Percentiles rank a stretch among this genome's conserved stretches.
phyloP scores from a whole-genome alignment of 2,113 vertebrate species.

The Entelurus aequoreus region DNA sequence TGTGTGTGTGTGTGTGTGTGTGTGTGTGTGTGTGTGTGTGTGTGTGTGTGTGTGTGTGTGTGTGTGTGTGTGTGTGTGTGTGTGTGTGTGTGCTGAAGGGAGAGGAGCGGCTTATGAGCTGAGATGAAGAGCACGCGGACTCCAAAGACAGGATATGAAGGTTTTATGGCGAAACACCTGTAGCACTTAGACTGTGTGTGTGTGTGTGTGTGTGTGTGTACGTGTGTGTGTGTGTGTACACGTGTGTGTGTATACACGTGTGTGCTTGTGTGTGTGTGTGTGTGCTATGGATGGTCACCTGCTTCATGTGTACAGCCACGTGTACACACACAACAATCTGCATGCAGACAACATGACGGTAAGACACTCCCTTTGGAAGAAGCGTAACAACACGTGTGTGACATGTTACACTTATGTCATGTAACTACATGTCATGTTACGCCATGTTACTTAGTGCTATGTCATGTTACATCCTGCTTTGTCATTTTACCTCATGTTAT shows the following conservation, averaged over 20 bases:
- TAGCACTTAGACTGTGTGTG: conserved; percentile 35
- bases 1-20: conserved; percentile 34
- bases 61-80: conserved; percentile 30
- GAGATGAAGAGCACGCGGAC: conserved; percentile 57
- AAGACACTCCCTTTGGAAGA: conserved; percentile 31
- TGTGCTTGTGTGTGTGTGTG: conserved; percentile 1
- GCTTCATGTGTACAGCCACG: conserved; percentile 64
- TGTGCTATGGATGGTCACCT: conserved; percentile 59
- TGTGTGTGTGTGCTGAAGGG: conserved; percentile 41
- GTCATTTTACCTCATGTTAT: no score
- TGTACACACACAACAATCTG: conserved; percentile 65
- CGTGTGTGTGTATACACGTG: background rate
- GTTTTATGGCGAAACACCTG: conserved; percentile 39
- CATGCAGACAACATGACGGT: conserved; percentile 63
- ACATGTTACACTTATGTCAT: background rate
- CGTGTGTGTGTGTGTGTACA: conserved; percentile 22
- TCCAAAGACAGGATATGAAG: conserved; percentile 33
- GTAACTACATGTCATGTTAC: no score
- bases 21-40: conserved; percentile 42
- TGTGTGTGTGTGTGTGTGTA: conserved; percentile 11
- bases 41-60: conserved; percentile 27
- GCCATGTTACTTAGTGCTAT: no score
- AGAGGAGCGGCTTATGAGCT: conserved; percentile 56
- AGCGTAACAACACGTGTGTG: background rate
- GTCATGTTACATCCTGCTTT: no score